phyloP scores from a whole-genome alignment of 2,113 vertebrate species.

The Istiophorus platypterus region DNA sequence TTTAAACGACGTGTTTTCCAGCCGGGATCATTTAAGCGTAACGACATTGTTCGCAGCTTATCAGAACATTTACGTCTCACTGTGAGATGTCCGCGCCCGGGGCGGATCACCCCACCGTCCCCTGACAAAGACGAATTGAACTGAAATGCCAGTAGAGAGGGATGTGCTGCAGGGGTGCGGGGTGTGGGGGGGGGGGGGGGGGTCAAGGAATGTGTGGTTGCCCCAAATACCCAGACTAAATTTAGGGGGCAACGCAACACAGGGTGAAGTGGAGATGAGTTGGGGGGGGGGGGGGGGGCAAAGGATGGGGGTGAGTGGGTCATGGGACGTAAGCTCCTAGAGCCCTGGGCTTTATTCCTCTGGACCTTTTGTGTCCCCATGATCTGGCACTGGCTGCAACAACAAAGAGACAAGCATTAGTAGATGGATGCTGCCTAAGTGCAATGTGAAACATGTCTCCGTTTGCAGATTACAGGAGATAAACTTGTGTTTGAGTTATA shows the following conservation, averaged over 20 bases:
- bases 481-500: neutral
- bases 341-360: conserved; percentile 43
- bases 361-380: neutral
- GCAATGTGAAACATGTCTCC: conserved; percentile 2
- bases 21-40: conserved; percentile 78
- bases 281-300: conserved; percentile 40
- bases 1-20: conserved; percentile 59
- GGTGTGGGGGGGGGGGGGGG: neutral
- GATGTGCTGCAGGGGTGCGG: neutral
- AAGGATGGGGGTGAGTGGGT: conserved; percentile 20
- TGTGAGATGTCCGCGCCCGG: conserved; percentile 70
- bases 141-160: conserved; percentile 64
- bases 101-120: conserved; percentile 59
- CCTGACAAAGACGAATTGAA: conserved; percentile 77
- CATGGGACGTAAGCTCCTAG: conserved; percentile 24
- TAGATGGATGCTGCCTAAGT: conserved; percentile 6
- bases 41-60: conserved; percentile 85
- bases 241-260: conserved; percentile 65
- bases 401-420: conserved; percentile 42
- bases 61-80: conserved; percentile 81
- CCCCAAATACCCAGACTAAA: conserved; percentile 72
- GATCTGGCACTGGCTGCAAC: conserved; percentile 35
- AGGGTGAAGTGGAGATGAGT: conserved; percentile 33
- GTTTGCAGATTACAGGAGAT: conserved; percentile 14
- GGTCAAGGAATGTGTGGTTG: conserved; percentile 14